Evolutionary conservation across 2,797 vertebrate species (phyloP), one percentile per base, ranked within the genome.

Genomic region (Pipistrellus nathusii): DNA sequence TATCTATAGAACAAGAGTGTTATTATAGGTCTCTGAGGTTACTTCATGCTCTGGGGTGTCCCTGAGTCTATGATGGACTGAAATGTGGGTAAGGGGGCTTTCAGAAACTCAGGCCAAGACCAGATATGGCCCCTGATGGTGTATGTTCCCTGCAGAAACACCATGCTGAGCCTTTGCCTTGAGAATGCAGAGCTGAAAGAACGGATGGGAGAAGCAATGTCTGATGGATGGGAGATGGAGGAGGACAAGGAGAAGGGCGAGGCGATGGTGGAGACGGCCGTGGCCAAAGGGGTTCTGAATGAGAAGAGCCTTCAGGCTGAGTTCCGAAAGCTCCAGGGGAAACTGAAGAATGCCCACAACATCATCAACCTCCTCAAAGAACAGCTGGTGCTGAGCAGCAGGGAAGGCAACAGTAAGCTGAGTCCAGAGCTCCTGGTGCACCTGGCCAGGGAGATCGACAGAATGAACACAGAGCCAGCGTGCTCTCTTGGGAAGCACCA

Each of bases 141-240:
- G 3, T 73, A 4, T 80, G 2, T 62, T 62, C 81, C 32, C 90
- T 41, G 9, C 94, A 99, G 99, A 98, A 99, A 98, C 94, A 98
- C 98, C 2, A 97, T 99, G 97, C 97, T 99, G 97, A 98, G 98
- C 94, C 98, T 99, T 59, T 98, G 96, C 90, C 97, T 97, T 14
- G 98, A 99, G 96, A 99, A 99, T 0, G 97, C 98, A 0, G 98
- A 98, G 48, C 95, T 99, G 81, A 99, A 98, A 93, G 98, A 97
- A 48, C 98, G 96, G 94, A 97, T 98, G 98, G 97, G 98, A 77
- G 98, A 98, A 98, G 98, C 97, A 32, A 98, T 91, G 2, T 98
- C 98, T 9, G 96, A 97, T 86, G 97, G 97, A 59, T 96, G 90
- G 80, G 98, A 98, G 93, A 96, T 97, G 0, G 97, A 97, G 88